Conservation (phyloP, 2,888 invertebrate genomes). For the Oligia fasciuncula region DNA sequence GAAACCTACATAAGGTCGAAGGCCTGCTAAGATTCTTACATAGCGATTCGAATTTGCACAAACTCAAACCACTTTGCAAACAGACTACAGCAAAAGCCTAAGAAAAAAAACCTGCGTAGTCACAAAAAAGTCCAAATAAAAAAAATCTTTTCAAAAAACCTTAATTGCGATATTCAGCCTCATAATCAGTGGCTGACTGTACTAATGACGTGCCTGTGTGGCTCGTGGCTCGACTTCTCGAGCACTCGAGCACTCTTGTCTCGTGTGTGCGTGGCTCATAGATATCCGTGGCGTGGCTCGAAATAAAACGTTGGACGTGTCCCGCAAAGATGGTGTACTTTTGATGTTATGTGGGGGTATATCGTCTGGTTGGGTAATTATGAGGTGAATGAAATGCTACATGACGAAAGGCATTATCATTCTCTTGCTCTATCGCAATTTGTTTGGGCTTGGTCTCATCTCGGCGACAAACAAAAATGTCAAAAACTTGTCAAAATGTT, state of each 20-base stretch:
- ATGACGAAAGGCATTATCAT: not conserved
- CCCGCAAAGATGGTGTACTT: not conserved
- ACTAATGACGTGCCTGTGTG: constrained; percentile 51
- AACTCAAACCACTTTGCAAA: not conserved
- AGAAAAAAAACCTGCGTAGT: not conserved
- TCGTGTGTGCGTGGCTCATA: not conserved
- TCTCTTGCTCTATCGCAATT: too few species aligned
- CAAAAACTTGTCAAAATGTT: too few species aligned
- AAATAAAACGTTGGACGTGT: constrained; percentile 4
- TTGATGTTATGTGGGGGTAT: not conserved
- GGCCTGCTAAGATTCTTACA: not conserved
- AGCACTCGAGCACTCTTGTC: constrained; percentile 14
- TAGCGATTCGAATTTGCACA: not conserved
- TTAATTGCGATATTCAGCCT: constrained; percentile 54
- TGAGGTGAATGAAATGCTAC: not conserved
- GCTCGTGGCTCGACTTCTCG: constrained; percentile 23
- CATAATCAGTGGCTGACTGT: constrained; percentile 49
- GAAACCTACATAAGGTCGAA: not conserved
- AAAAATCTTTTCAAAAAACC: constrained; percentile 23
- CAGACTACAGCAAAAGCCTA: not conserved
- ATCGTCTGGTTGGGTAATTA: not conserved
- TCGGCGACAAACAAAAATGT: too few species aligned
- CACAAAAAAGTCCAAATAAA: not conserved
- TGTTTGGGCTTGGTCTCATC: too few species aligned
- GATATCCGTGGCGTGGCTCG: not conserved